Percentiles rank a stretch among this genome's conserved stretches.
Evolutionary conservation across 1,140 invertebrate species (phyloP).

Genomic region (Lepidurus arcticus): DNA sequence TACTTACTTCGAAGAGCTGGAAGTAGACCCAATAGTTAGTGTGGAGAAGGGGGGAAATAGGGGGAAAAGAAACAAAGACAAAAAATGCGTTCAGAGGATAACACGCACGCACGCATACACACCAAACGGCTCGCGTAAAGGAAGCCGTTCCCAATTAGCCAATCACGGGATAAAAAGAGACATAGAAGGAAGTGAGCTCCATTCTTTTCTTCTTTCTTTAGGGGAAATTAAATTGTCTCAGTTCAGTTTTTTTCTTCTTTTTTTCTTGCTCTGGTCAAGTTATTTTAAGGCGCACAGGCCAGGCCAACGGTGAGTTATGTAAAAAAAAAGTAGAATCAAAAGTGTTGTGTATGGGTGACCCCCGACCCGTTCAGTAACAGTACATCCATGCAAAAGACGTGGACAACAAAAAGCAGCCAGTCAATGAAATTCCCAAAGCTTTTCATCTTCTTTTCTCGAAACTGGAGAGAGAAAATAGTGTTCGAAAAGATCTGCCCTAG

Average conservation of each 20-base stretch:
- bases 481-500: not conserved
- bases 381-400: not conserved
- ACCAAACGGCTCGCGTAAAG: constrained; percentile 19
- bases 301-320: constrained; percentile 11
- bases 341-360: constrained; percentile 18
- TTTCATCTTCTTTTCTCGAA: not conserved
- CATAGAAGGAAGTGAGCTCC: constrained; percentile 22
- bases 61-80: constrained; percentile 23
- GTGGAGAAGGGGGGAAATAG: constrained; percentile 36
- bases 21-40: constrained; percentile 38
- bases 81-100: constrained; percentile 26
- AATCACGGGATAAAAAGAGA: constrained; percentile 24
- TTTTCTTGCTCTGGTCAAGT: not conserved
- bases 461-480: not conserved
- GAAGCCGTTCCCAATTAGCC: constrained; percentile 28
- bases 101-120: constrained; percentile 26
- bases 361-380: not conserved
- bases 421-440: not conserved
- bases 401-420: constrained; percentile 9
- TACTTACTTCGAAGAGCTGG: constrained; percentile 39
- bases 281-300: not conserved
- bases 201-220: not conserved
- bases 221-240: not conserved
- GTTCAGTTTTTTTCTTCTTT: not conserved
- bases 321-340: not conserved